Evolutionary conservation across 1,140 invertebrate species (phyloP).

Genomic region (Acyrthosiphon pisum): DNA sequence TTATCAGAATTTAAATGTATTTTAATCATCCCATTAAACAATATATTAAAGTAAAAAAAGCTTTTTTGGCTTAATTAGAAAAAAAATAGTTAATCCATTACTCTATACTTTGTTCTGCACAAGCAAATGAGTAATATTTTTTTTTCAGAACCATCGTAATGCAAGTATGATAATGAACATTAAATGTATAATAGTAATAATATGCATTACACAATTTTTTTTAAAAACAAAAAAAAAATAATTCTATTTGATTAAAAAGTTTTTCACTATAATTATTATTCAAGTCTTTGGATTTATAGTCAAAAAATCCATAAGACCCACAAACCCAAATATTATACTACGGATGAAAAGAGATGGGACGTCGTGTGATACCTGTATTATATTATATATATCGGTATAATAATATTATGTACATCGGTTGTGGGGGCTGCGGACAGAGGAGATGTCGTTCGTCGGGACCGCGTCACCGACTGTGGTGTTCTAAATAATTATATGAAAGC

Average conservation of each 20-base stretch:
- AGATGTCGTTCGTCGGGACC: neutral
- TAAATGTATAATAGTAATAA: neutral
- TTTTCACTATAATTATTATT: neutral
- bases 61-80: neutral
- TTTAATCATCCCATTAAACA: slow-evolving; percentile 24
- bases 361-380: neutral
- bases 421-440: neutral
- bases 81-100: slow-evolving; percentile 14
- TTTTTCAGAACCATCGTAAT: neutral
- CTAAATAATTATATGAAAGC: neutral
- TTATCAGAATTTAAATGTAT: slow-evolving; percentile 31
- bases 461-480: neutral
- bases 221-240: slow-evolving; percentile 8
- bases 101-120: neutral
- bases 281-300: neutral
- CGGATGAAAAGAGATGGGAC: neutral
- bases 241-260: neutral
- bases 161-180: neutral
- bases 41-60: neutral
- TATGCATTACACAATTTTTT: neutral
- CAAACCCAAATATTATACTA: neutral
- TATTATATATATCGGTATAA: too few species aligned
- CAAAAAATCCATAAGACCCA: neutral
- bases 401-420: too few species aligned
- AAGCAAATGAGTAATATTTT: neutral